Percentiles rank a stretch among this genome's conserved stretches.
Conservation (phyloP, 2,888 invertebrate genomes). For the Sympetrum striolatum region DNA sequence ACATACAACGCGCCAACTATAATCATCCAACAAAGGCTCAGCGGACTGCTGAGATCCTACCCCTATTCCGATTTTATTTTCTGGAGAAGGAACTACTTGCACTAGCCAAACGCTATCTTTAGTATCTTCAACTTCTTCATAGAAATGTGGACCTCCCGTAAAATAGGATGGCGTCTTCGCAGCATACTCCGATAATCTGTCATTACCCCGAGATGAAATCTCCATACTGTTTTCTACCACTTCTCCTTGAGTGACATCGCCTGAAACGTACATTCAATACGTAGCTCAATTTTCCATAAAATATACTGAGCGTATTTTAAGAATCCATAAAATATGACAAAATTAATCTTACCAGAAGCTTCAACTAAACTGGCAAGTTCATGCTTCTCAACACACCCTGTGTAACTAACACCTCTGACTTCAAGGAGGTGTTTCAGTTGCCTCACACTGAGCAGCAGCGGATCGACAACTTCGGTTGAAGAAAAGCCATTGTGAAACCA, state of each 20-base stretch:
- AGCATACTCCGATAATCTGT: conserved; percentile 7
- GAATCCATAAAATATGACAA: background rate
- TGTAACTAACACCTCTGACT: conserved; percentile 53
- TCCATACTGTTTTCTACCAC: conserved; percentile 50
- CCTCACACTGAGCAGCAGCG: conserved; percentile 52
- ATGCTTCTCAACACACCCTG: conserved; percentile 54
- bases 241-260: conserved; percentile 52
- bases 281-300: background rate
- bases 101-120: conserved; percentile 65
- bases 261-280: conserved; percentile 46
- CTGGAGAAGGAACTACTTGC: conserved; percentile 57
- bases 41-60: conserved; percentile 16
- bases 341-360: conserved; percentile 51
- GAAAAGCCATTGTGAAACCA: conserved; percentile 53
- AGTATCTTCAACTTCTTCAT: conserved; percentile 61
- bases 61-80: conserved; percentile 47
- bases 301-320: background rate
- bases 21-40: conserved; percentile 54
- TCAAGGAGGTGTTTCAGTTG: conserved; percentile 53
- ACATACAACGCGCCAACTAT: conserved; percentile 58
- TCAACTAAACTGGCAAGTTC: conserved; percentile 53
- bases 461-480: conserved; percentile 52
- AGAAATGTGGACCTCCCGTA: conserved; percentile 53
- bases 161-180: conserved; percentile 50
- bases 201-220: background rate